Conservation (phyloP, 2,797 vertebrate genomes). For the Cirrhinus molitorella region DNA sequence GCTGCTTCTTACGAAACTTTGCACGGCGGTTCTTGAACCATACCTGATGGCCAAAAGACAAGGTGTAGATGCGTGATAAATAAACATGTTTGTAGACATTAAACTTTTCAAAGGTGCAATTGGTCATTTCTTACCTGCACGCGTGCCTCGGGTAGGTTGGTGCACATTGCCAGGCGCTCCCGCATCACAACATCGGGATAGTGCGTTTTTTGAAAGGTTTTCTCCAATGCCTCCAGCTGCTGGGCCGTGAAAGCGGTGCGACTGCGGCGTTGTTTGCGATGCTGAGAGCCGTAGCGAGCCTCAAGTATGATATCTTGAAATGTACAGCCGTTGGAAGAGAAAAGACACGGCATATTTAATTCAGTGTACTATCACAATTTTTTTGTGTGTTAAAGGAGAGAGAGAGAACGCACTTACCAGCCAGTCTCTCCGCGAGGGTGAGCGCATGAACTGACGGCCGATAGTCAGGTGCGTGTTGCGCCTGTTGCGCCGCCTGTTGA, state of each 20-base stretch:
- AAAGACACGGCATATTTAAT: constrained; percentile 89
- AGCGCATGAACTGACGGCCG: constrained; percentile 94
- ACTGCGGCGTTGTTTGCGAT: constrained; percentile 95
- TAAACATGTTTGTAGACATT: not conserved
- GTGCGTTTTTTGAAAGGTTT: constrained; percentile 98
- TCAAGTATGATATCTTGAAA: constrained; percentile 99
- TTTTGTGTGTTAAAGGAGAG: constrained; percentile 21
- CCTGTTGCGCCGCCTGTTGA: constrained; percentile 97
- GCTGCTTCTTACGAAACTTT: constrained; percentile 99
- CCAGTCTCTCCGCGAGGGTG: constrained; percentile 93
- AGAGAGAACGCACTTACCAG: constrained; percentile 88
- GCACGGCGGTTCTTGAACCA: constrained; percentile 99
- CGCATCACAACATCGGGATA: constrained; percentile 98
- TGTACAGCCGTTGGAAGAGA: constrained; percentile 97
- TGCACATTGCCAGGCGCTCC: constrained; percentile 96
- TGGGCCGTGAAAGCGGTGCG: constrained; percentile 97
- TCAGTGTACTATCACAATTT: constrained; percentile 63
- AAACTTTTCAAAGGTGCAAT: not conserved
- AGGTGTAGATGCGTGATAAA: constrained; percentile 9
- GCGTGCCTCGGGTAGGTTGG: constrained; percentile 95
- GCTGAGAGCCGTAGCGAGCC: constrained; percentile 98
- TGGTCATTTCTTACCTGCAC: constrained; percentile 84
- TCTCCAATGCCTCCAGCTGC: constrained; percentile 95
- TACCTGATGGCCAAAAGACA: constrained; percentile 77
- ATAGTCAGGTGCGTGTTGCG: constrained; percentile 94